These are phyloP conservation scores for Tyrannus savana DNA, from an alignment of 2,113 vertebrate species.

Conservation along the genomic window DNA sequence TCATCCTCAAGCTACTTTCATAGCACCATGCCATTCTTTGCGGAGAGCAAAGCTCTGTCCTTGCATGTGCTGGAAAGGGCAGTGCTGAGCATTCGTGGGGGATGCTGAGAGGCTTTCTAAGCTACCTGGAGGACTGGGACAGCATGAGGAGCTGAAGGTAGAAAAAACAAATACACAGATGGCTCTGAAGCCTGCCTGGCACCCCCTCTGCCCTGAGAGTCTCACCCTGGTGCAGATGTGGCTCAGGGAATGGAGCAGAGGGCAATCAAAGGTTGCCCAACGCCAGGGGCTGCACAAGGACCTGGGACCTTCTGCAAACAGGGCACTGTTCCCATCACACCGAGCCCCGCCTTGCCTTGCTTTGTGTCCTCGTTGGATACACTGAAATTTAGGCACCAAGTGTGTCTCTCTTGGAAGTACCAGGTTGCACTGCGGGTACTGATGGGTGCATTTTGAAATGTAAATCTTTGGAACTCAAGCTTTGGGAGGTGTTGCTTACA, in stretches of 20 bases:
- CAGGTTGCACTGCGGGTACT: background rate
- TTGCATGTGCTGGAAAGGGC: background rate
- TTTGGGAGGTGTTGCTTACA: background rate
- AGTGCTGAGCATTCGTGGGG: background rate
- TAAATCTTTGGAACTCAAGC: background rate
- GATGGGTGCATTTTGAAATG: background rate
- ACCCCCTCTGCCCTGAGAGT: background rate
- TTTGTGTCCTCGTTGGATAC: background rate
- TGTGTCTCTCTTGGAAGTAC: background rate
- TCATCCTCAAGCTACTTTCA: background rate
- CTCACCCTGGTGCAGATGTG: background rate
- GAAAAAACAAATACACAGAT: background rate
- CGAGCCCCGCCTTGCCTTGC: background rate
- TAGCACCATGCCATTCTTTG: background rate
- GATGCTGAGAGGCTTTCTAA: background rate
- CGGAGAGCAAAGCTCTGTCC: background rate
- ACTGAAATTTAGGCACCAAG: background rate
- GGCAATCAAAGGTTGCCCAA: accelerated
- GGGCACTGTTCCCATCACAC: accelerated
- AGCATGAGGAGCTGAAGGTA: background rate
- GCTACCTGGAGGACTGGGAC: background rate
- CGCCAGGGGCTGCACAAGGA: accelerated
- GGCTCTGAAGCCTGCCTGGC: background rate
- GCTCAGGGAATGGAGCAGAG: background rate
- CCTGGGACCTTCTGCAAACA: background rate